Evolutionary conservation across 2,888 invertebrate species (phyloP).

Genomic region (Acanthacorydalis orientalis): DNA sequence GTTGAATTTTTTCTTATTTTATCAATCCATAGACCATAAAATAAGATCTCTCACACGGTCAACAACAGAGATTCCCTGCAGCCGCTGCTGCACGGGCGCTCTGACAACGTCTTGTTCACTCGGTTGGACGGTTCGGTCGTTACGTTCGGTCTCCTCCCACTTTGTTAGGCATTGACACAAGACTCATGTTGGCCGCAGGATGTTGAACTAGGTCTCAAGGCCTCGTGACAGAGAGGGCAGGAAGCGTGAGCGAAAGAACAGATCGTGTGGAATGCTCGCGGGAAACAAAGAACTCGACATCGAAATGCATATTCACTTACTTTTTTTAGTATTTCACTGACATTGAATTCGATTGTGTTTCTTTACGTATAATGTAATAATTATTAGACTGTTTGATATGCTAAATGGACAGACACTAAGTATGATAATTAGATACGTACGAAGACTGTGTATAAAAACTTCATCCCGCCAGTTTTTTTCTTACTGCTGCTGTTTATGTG

Average conservation of each 20-base stretch:
- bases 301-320: too few species aligned
- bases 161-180: conserved; percentile 13
- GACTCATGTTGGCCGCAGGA: conserved; percentile 14
- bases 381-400: too few species aligned
- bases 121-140: background rate
- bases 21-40: too few species aligned
- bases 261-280: conserved; percentile 13
- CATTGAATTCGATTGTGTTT: too few species aligned
- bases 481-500: too few species aligned
- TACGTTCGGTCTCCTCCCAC: conserved; percentile 5
- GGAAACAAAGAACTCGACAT: conserved; percentile 13
- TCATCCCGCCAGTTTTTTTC: too few species aligned
- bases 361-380: too few species aligned
- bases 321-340: too few species aligned
- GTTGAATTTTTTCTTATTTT: too few species aligned
- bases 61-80: conserved; percentile 3
- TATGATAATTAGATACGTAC: too few species aligned
- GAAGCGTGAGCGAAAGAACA: conserved; percentile 15
- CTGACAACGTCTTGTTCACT: background rate
- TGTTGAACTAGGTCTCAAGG: conserved; percentile 32
- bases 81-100: conserved; percentile 5
- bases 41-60: background rate
- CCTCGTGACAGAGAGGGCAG: conserved; percentile 17
- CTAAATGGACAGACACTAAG: too few species aligned
- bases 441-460: too few species aligned